Base-by-base conservation (phyloP, 2,888 invertebrate genomes). In the Phoenoteleia sp. region DNA sequence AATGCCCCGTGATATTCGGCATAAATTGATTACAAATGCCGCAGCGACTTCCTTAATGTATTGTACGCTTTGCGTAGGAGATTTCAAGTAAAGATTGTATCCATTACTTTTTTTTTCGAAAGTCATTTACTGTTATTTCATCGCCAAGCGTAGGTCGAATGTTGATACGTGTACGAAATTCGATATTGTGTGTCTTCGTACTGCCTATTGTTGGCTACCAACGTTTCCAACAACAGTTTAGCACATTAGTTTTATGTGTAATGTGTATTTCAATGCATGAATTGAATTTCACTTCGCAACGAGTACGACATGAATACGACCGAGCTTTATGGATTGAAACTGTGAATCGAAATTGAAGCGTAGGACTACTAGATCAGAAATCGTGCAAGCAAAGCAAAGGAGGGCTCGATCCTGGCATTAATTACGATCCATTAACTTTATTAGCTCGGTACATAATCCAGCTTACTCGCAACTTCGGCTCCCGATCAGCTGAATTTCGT, bases 381-480 rank as follows among this genome's bases (percentile, higher is more conserved):
- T 89, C 88, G 87, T 75, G 84, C 86, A 17, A 86, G 86, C 87
- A 86, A 87, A 89, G 88, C 85, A 90, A 90, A 90, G 88, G 86
- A 88, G 84, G 88, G 88, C 85, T 88, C 86, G 29, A 74, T 89
- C 86, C 84, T 85, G 85, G 81, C 86, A 86, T 86, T 89, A 82
- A 88, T 86, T 84, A 91, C 90, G 91, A 90, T 90, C 92, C 91
- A 92, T 92, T 92, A 92, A 92, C 90, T 91, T 92, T 92, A 92
- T 91, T 91, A 91, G 76, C 42, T 49, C 27, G 33, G 45, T 62
- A 62, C 69, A 62, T 75, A 81, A 81, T 42, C 56, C 60, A 52
- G 62, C 60, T 81, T 67, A 69, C 75, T 42, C 29, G 49, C 52
- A 74, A 74, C 9, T 71, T 75, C 29, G 29, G 39, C 15, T 64